A percentile compares a stretch with the other conserved stretches of the same genome.
Evolutionary conservation across 1,140 invertebrate genomes (phyloP).

Genomic region (Trinorchestia longiramus): DNA sequence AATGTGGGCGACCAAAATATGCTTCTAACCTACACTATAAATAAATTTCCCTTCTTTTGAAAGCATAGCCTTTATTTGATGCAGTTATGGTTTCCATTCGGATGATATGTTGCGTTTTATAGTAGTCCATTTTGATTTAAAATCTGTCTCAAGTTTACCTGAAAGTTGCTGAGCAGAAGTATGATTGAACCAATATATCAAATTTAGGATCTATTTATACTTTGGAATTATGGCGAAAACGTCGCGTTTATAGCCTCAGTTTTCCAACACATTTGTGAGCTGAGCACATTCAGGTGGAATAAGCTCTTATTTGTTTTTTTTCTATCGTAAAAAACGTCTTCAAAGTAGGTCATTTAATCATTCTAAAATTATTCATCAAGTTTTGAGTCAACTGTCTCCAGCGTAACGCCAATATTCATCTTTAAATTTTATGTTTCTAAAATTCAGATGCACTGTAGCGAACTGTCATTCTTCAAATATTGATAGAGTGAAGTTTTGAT

Average conservation of each 20-base stretch:
- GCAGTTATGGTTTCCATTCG: neutral
- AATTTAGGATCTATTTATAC: neutral
- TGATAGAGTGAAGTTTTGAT: no score
- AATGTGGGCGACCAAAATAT: neutral
- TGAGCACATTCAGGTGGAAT: neutral
- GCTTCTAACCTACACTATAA: neutral
- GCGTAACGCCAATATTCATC: no score
- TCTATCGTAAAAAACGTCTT: no score
- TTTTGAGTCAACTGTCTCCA: no score
- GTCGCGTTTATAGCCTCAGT: neutral
- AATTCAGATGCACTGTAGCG: no score
- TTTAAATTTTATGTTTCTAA: no score
- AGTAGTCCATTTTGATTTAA: neutral
- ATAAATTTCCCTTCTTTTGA: neutral
- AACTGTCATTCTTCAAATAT: no score
- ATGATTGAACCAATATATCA: neutral
- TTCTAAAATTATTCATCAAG: no score
- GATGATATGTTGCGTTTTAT: neutral
- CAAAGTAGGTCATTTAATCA: no score
- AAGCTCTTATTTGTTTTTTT: no score
- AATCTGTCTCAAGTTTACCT: neutral
- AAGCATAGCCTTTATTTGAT: neutral
- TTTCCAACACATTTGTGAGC: neutral
- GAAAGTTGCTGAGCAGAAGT: neutral
- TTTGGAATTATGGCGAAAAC: neutral